Conservation (phyloP, 2,888 invertebrate species). For the Drosophila leonis region DNA sequence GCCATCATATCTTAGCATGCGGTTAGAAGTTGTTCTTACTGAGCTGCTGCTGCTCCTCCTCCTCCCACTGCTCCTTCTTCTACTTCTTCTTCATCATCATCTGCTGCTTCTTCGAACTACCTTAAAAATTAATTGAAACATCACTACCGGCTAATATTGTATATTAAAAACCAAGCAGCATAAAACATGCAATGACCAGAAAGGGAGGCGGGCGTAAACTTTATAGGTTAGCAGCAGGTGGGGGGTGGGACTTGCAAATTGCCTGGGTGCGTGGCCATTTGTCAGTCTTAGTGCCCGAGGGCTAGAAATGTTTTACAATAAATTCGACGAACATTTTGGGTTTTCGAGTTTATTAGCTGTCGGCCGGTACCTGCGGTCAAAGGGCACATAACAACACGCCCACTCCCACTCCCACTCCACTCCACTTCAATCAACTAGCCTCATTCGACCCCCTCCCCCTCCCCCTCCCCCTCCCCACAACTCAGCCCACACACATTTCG, state of each 20-base stretch:
- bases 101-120: constrained; percentile 32
- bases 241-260: constrained; percentile 61
- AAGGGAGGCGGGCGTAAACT: constrained; percentile 41
- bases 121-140: constrained; percentile 82
- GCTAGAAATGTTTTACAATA: constrained; percentile 73
- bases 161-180: constrained; percentile 68
- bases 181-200: constrained; percentile 61
- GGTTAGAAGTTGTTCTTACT: constrained; percentile 39
- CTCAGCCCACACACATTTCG: neutral
- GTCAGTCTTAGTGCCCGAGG: constrained; percentile 73
- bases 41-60: neutral
- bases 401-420: neutral
- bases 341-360: constrained; percentile 74
- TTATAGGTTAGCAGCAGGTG: constrained; percentile 21
- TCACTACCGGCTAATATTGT: constrained; percentile 73
- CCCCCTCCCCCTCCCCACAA: neutral
- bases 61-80: neutral
- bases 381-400: constrained; percentile 46
- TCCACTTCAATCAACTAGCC: constrained; percentile 7
- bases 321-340: constrained; percentile 72
- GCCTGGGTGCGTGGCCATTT: constrained; percentile 74
- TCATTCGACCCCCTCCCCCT: neutral
- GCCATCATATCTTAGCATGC: constrained; percentile 75
- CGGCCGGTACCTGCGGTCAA: constrained; percentile 74
- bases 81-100: neutral